Conservation (phyloP, 2,113 vertebrate species). For the Hippolais icterina region DNA sequence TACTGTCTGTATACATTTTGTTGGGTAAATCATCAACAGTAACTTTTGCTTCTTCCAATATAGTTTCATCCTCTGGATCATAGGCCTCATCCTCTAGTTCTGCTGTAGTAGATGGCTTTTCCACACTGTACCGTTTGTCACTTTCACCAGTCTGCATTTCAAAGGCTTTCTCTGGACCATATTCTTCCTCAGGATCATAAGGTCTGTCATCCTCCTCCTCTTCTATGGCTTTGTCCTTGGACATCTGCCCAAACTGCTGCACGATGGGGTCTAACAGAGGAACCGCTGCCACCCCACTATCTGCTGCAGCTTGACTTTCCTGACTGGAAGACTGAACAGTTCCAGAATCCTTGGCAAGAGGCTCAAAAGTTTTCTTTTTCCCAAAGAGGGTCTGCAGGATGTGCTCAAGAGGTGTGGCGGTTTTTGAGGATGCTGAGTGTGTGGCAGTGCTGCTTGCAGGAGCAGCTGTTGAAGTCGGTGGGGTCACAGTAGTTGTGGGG, state of each 20-base stretch:
- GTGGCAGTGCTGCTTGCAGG: slow-evolving; percentile 20
- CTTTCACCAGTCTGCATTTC: slow-evolving; percentile 50
- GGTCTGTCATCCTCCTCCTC: slow-evolving; percentile 89
- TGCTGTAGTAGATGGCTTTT: slow-evolving; percentile 24
- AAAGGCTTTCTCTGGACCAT: slow-evolving; percentile 80
- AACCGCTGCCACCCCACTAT: slow-evolving; percentile 50
- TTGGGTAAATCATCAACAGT: slow-evolving; percentile 75
- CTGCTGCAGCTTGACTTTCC: slow-evolving; percentile 51
- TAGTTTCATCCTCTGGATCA: slow-evolving; percentile 94
- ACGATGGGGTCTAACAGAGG: slow-evolving; percentile 90
- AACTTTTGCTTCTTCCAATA: slow-evolving; percentile 88
- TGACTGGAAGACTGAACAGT: not conserved
- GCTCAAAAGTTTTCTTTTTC: slow-evolving; percentile 78
- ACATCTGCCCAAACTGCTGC: slow-evolving; percentile 89
- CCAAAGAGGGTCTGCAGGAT: slow-evolving; percentile 89
- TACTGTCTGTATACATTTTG: slow-evolving; percentile 62
- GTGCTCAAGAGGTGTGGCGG: slow-evolving; percentile 82
- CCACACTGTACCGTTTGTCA: slow-evolving; percentile 35
- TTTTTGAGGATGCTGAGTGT: slow-evolving; percentile 45
- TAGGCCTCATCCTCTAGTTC: slow-evolving; percentile 88
- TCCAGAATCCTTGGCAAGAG: slow-evolving; percentile 71
- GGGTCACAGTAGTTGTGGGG: not conserved
- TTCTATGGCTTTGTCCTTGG: slow-evolving; percentile 79
- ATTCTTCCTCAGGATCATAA: slow-evolving; percentile 95
- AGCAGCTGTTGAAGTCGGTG: slow-evolving; percentile 12